These are phyloP conservation scores for Porites evermanni DNA, from an alignment of 92 coral and sea anemone species.

Conservation along the genomic window DNA sequence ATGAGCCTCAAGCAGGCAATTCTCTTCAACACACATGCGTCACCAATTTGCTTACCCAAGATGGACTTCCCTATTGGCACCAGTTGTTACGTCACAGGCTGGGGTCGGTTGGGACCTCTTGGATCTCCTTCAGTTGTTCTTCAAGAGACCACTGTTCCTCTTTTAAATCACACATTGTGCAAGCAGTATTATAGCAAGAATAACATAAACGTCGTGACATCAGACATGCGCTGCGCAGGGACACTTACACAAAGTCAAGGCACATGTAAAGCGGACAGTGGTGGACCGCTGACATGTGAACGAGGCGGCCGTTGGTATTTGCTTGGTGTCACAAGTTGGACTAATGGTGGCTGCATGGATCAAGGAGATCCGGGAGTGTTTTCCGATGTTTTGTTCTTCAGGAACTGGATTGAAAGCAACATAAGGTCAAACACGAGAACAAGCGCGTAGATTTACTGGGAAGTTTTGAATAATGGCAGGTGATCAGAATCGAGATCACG, in stretches of 20 bases:
- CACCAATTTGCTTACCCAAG: slow-evolving; percentile 85
- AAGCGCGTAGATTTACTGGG: neutral
- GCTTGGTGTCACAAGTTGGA: slow-evolving; percentile 94
- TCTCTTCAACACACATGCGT: slow-evolving; percentile 64
- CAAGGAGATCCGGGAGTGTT: slow-evolving; percentile 93
- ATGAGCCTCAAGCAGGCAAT: slow-evolving; percentile 71
- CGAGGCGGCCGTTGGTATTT: slow-evolving; percentile 81
- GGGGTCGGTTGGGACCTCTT: slow-evolving; percentile 72
- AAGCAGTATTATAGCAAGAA: slow-evolving; percentile 45
- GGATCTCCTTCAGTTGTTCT: slow-evolving; percentile 71
- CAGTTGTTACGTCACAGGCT: slow-evolving; percentile 87
- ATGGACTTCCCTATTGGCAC: slow-evolving; percentile 74
- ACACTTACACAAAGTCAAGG: slow-evolving; percentile 74
- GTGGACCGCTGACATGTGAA: slow-evolving; percentile 95
- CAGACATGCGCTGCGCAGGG: slow-evolving; percentile 96
- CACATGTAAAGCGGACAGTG: slow-evolving; percentile 94
- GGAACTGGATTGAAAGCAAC: slow-evolving; percentile 64
- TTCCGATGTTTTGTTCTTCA: slow-evolving; percentile 70
- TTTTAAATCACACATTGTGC: slow-evolving; percentile 59
- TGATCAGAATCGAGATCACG: neutral
- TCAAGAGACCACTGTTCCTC: slow-evolving; percentile 86
- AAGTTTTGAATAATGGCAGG: neutral
- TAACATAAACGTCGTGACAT: slow-evolving; percentile 54
- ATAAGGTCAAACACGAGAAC: slow-evolving; percentile 29
- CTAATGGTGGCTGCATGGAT: slow-evolving; percentile 83